Conservation (phyloP, 2,888 invertebrate species). For the Trisateles emortualis region DNA sequence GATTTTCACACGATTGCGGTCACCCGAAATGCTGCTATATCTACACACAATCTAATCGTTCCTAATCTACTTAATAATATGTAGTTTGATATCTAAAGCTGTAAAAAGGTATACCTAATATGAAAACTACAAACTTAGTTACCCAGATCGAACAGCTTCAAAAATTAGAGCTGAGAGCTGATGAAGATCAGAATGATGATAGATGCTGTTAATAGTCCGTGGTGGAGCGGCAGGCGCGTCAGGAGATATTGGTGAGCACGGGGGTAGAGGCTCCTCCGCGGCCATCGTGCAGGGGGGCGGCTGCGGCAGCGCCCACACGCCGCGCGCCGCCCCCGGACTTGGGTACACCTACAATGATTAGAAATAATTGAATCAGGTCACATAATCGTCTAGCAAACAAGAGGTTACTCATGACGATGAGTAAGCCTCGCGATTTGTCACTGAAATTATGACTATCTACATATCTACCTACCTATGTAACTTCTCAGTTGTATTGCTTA, state of each 20-base stretch:
- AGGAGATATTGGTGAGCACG: constrained; percentile 80
- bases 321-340: constrained; percentile 95
- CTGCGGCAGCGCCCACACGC: constrained; percentile 95
- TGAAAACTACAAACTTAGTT: constrained; percentile 51
- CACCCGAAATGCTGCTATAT: too few species aligned
- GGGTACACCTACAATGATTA: constrained; percentile 89
- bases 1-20: too few species aligned
- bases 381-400: background rate
- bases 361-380: background rate
- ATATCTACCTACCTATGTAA: too few species aligned
- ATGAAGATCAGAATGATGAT: constrained; percentile 81
- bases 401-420: too few species aligned
- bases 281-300: constrained; percentile 93
- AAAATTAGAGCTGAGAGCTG: constrained; percentile 89
- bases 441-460: too few species aligned
- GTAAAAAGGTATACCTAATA: too few species aligned
- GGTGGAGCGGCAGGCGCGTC: constrained; percentile 78
- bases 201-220: constrained; percentile 70
- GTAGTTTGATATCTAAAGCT: too few species aligned
- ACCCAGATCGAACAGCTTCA: constrained; percentile 95
- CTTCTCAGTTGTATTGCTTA: too few species aligned
- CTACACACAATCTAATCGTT: too few species aligned
- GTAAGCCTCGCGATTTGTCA: too few species aligned
- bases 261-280: constrained; percentile 87
- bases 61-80: too few species aligned